Evolutionary conservation across 2,888 invertebrate species (phyloP).

Genomic region (Tenthredo scrophulariae): DNA sequence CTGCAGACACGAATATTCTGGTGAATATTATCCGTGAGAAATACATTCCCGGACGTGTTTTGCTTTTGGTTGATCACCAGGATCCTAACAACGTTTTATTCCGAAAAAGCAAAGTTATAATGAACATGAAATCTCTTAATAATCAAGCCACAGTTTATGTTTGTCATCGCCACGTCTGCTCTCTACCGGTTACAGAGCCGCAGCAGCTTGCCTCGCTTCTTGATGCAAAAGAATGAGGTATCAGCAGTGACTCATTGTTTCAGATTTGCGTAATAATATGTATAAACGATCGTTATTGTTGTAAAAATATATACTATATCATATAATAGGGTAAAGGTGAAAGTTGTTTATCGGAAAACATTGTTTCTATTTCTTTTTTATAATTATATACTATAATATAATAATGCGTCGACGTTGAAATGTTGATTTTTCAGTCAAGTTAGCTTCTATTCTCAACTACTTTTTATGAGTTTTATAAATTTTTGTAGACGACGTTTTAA

Average conservation of each 20-base stretch:
- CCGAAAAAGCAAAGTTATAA: slow-evolving; percentile 78
- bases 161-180: slow-evolving; percentile 88
- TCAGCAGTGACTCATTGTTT: slow-evolving; percentile 25
- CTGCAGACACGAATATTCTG: slow-evolving; percentile 84
- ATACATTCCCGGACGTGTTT: slow-evolving; percentile 85
- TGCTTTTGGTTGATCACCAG: slow-evolving; percentile 84
- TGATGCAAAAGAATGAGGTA: slow-evolving; percentile 74
- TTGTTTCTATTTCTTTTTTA: not conserved
- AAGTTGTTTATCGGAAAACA: not conserved
- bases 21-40: slow-evolving; percentile 84
- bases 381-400: not conserved
- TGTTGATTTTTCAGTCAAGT: not conserved
- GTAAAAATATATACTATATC: not conserved
- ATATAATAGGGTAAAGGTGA: not conserved
- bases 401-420: not conserved
- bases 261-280: not conserved
- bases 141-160: slow-evolving; percentile 88
- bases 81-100: slow-evolving; percentile 74
- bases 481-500: not conserved
- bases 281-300: slow-evolving; percentile 23
- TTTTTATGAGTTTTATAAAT: not conserved
- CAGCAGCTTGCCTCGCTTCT: slow-evolving; percentile 83
- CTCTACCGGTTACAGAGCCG: slow-evolving; percentile 86
- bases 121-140: slow-evolving; percentile 80
- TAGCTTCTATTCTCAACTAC: not conserved